These are phyloP conservation scores for Dioctria linearis DNA, from an alignment of 2,888 invertebrate species.

Conservation along the genomic window DNA sequence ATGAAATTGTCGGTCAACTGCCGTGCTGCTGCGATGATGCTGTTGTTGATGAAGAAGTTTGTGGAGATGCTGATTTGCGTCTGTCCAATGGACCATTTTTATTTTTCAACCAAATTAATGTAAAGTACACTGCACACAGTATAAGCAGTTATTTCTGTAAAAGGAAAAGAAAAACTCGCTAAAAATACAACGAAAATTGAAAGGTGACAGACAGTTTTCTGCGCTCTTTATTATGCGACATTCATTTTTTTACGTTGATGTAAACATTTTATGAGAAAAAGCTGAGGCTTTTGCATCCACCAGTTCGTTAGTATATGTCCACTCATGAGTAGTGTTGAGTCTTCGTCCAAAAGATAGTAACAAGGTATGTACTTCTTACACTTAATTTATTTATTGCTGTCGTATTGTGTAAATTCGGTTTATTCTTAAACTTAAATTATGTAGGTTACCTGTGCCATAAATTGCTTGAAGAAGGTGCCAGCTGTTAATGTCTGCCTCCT, in stretches of 20 bases:
- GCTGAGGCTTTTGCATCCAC: background rate
- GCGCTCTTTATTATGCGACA: background rate
- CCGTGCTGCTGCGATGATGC: background rate
- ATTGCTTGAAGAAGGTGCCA: background rate
- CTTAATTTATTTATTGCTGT: background rate
- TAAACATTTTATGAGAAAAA: constrained; percentile 16
- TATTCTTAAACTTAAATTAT: background rate
- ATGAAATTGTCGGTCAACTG: constrained; percentile 3
- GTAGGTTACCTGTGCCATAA: background rate
- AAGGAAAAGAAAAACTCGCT: background rate
- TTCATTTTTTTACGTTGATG: background rate
- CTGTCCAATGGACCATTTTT: constrained; percentile 3
- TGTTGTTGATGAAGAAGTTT: background rate
- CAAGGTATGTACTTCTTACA: background rate
- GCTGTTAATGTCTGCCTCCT: background rate
- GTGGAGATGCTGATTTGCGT: background rate
- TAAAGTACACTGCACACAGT: constrained; percentile 10
- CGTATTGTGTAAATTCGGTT: background rate
- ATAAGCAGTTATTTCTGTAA: background rate
- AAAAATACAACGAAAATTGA: background rate
- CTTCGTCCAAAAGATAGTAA: background rate
- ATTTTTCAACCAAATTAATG: constrained; percentile 1
- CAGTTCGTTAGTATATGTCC: background rate
- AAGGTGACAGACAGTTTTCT: constrained; percentile 12
- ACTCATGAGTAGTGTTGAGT: background rate